These are phyloP conservation scores for Acestrorhynchus altus DNA, from an alignment of 2,797 vertebrate species.

Conservation along the genomic window DNA sequence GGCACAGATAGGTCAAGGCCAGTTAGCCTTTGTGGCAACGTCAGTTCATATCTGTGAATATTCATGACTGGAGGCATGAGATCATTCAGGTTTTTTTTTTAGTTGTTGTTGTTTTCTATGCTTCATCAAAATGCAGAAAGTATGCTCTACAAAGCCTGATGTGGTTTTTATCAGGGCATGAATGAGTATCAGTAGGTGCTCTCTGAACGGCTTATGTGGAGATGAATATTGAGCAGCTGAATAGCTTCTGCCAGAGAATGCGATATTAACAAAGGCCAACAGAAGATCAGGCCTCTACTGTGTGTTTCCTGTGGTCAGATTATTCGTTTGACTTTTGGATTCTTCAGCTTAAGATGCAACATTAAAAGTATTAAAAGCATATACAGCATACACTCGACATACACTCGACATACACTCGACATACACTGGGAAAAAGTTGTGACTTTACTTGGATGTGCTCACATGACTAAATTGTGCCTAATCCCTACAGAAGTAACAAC, in stretches of 20 bases:
- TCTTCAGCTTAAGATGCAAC: not conserved
- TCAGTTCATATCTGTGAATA: not conserved
- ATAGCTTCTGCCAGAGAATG: not conserved
- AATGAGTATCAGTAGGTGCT: slow-evolving; percentile 8
- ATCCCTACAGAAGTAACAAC: too few species aligned
- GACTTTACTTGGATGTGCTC: too few species aligned
- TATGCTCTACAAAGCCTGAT: not conserved
- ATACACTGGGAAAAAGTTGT: too few species aligned
- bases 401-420: not conserved
- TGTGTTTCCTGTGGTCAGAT: not conserved
- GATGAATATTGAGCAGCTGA: slow-evolving; percentile 26
- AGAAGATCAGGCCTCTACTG: not conserved
- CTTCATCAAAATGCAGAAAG: not conserved
- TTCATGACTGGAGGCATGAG: not conserved
- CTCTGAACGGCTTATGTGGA: not conserved
- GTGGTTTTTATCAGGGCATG: slow-evolving; percentile 7
- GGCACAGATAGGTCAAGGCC: not conserved
- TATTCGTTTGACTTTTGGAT: not conserved
- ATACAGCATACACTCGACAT: not conserved
- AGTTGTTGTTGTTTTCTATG: slow-evolving; percentile 5
- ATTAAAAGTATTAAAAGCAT: too few species aligned
- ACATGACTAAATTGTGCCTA: too few species aligned
- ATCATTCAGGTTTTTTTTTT: not conserved
- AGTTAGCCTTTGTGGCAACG: not conserved
- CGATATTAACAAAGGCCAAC: not conserved